Base-by-base conservation (phyloP, 2,888 invertebrate species). In the Cremastinae sp. region DNA sequence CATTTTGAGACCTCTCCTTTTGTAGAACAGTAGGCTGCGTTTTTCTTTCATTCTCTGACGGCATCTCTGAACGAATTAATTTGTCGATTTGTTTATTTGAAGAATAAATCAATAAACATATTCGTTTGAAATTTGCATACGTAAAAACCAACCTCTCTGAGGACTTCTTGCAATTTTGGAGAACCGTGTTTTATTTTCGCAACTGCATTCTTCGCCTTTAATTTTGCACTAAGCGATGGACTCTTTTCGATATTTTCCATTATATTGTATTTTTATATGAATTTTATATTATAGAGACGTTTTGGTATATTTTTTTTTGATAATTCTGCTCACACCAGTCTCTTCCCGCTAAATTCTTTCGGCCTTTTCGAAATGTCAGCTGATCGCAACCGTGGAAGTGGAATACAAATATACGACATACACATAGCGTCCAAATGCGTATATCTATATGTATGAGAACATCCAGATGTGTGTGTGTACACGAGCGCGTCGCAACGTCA, bases 141-240 rank as follows among this genome's bases (percentile, higher is more conserved):
- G n/a, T 28, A 7, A 69, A 53, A 43, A 14, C 77, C 74, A 77
- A 79, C 90, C 89, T 90, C 85, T 83, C 90, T 82, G 8, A 90
- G 77, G 39, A 89, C 81, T 73, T 90, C 89, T 70, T 87, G 88
- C 35, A 90, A 80, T 76, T 88, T 89, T 0, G 90, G 90, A 1
- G 90, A 89, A 8, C 88, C 88, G 43, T 87, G 80, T 79, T 82
- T 88, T 0, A 87, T 80, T 79, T 84, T 87, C 8, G 83, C 79
- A 1, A 69, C 83, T 2, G 79, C 78, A 39, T 88, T 83, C 69
- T 81, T 83, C 7, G 72, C 83, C 76, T 74, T 86, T 8, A 85
- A 74, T 83, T 84, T 88, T 12, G 79, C 35, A 2, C 53, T 64
- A 28, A 79, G 62, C n/a, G 79, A 79, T n/a, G 83, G 82, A 78